Conservation (phyloP, 2,888 invertebrate species). For the Caenorhabditis sp. region DNA sequence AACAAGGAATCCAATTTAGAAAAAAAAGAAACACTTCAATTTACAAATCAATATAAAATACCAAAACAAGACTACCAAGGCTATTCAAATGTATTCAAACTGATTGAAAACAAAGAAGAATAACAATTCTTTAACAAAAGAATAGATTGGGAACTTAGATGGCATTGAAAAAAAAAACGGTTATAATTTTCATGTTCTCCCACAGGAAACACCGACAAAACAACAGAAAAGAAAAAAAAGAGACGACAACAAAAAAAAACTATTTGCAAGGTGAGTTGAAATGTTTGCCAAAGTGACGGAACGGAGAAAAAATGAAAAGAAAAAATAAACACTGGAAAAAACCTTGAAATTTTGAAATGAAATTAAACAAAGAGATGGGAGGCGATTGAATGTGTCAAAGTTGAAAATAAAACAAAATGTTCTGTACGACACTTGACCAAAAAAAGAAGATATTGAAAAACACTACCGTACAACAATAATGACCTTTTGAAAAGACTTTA, state of each 20-base stretch:
- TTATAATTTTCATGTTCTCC: not conserved
- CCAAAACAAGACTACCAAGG: too few species aligned
- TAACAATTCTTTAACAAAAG: not conserved
- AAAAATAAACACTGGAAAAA: constrained; percentile 15
- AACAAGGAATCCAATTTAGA: too few species aligned
- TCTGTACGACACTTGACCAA: not conserved
- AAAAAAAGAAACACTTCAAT: too few species aligned
- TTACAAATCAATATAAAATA: too few species aligned
- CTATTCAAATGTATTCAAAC: not conserved
- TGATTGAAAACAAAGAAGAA: not conserved
- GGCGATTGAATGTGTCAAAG: constrained; percentile 1
- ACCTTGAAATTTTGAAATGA: constrained; percentile 15
- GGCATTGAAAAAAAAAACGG: not conserved
- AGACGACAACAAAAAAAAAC: not conserved
- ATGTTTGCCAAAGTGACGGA: constrained; percentile 1
- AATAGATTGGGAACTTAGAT: not conserved
- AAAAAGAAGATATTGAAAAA: not conserved
- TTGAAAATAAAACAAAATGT: not conserved
- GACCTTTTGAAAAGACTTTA: not conserved
- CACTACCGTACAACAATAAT: not conserved
- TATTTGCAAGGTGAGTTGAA: constrained; percentile 4
- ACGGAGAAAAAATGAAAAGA: constrained; percentile 7
- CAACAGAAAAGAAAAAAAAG: not conserved
- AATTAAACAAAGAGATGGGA: constrained; percentile 11
- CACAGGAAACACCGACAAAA: not conserved